Evolutionary conservation across 2,888 invertebrate species (phyloP), one percentile per base, ranked within the genome.

Genomic region (Phytoseiulus persimilis): DNA sequence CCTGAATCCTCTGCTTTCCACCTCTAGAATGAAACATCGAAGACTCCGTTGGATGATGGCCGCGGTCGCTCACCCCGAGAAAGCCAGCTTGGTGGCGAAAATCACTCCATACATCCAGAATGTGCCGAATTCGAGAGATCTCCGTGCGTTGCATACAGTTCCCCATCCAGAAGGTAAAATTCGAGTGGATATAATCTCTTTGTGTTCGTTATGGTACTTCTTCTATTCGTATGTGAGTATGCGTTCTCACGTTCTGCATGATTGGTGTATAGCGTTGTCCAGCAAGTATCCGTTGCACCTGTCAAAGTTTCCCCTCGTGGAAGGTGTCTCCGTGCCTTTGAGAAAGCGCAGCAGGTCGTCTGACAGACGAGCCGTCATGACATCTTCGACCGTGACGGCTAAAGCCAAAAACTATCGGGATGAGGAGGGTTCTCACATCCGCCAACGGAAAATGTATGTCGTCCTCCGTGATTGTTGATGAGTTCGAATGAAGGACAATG

Each of bases 381-480:
- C 65, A 65, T 65, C 65, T 65, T 65, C 65, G 18, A 11, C 87
- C 6, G 1, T 33, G n/a, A 9, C 33, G 45, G 3, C 84, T n/a
- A 32, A 33, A 23, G 32, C 32, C 23, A 87, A 45, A 45, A 11
- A 3, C 87, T 31, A 87, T 31, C 28, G 39, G 45, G 39, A 87
- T n/a, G 87, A 87, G 33, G 87, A 87, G 31, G 87, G 87, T 33
- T 28, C 45, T n/a, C 87, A 87, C 11, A 87, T 87, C 9, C 87
- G 87, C 18, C 87, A 87, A 33, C 87, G 87, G 87, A 87, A 87
- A 87, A 32, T 87, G 87, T 87, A 87, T 33, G 87, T 87, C 45
- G 11, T 65, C 18, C 65, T 14, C 23, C 18, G 65, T 65, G 28
- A 18, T 28, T 14, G 65, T 23, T 28, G 65, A 39, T 23, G 14